Conservation (phyloP, 2,888 invertebrate species). For the Acholoe squamosa region DNA sequence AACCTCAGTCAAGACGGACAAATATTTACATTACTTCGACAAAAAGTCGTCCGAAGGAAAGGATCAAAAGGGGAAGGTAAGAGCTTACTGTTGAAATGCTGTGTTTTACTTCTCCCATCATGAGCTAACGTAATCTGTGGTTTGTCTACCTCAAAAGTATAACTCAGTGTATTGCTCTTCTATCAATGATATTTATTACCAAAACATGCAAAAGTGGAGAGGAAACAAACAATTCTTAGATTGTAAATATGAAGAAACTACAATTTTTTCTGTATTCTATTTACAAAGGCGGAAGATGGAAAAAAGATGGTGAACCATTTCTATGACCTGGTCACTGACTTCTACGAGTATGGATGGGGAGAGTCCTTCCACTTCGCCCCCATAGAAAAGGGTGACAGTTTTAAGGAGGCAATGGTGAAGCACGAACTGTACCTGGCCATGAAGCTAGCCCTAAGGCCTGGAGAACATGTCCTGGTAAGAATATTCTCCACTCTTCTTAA, state of each 20-base stretch:
- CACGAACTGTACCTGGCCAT: constrained; percentile 70
- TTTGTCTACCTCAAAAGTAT: no score
- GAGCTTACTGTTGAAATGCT: not conserved
- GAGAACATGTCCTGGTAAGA: constrained; percentile 68
- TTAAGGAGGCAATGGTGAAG: constrained; percentile 68
- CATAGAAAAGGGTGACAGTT: constrained; percentile 66
- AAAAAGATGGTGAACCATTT: constrained; percentile 64
- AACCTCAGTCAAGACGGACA: not conserved
- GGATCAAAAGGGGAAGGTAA: not conserved
- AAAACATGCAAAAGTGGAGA: no score
- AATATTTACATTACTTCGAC: not conserved
- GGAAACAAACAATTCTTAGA: no score
- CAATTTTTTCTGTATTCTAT: no score
- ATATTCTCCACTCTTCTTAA: no score
- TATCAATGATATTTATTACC: no score
- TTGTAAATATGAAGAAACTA: no score
- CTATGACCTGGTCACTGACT: constrained; percentile 71
- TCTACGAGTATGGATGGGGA: constrained; percentile 72
- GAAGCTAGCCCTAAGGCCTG: constrained; percentile 65
- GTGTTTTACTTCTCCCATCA: not conserved
- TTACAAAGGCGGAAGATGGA: constrained; percentile 22
- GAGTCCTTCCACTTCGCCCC: constrained; percentile 70
- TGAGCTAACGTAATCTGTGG: not conserved
- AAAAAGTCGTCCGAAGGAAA: not conserved
- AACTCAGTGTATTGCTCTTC: no score